Base-by-base conservation (phyloP, 1,140 invertebrate genomes). In the Aphidius gifuensis region DNA sequence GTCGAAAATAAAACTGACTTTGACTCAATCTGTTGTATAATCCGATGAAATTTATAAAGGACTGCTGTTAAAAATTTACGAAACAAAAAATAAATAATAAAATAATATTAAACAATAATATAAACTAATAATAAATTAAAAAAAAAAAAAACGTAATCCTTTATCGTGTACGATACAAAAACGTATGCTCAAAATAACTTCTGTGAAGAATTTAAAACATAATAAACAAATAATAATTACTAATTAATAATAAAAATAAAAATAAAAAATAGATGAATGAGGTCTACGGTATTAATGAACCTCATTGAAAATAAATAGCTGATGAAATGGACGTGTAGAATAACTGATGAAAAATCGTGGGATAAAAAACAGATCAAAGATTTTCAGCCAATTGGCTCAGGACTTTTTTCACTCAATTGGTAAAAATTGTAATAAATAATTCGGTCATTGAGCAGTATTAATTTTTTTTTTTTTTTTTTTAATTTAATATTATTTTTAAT, bases 101-200 rank as follows among this genome's bases (percentile, higher is more conserved):
- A 46, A 23, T 56, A 56, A 45, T 60, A 43, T 39, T 43, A 50
- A 16, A 47, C n/a, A 23, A 39, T 49, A 51, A 50, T 40, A 23
- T 23, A 48, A 6, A 16, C n/a, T 9, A 40, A 40, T 48, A 49
- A 21, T n/a, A 40, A 6, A 39, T 39, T 38, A 5, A 38, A 16
- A 56, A 32, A 42, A 46, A 9, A 16, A 57, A 5, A 46, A 58
- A 47, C 45, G 55, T 58, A 58, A 59, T 59, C 47, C 38, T 38
- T 59, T 38, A 59, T 59, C 45, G 58, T 59, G 58, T 59, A 59
- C 58, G 58, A 59, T 49, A 59, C 58, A 59, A 32, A 32, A 32
- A 32, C 58, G 58, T 59, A 59, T 59, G 58, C 58, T 59, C 58
- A 59, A 59, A 39, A 49, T 59, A 59, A 59, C 58, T 59, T 49